phyloP scores from a whole-genome alignment of 2,888 invertebrate genomes.

The Trissoscelio sp. region DNA sequence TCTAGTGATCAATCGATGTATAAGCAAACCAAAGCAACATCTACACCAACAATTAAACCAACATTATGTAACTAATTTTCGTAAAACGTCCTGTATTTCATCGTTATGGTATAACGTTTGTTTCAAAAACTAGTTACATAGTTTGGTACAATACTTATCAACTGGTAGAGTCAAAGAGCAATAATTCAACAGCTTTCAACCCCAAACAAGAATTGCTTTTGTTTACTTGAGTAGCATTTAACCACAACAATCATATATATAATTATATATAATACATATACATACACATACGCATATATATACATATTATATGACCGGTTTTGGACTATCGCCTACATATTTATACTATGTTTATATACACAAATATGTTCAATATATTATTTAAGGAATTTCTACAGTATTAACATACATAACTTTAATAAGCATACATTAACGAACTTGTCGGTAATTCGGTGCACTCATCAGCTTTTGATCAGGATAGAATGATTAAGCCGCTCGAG shows the following conservation, averaged over 20 bases:
- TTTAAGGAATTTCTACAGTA: conserved; percentile 68
- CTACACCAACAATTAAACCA: conserved; percentile 69
- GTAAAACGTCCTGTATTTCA: conserved; percentile 24
- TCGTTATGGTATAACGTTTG: too few species aligned
- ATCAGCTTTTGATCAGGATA: conserved; percentile 67
- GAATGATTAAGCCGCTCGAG: conserved; percentile 11
- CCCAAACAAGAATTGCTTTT: conserved; percentile 66
- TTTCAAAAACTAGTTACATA: conserved; percentile 42
- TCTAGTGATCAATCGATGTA: conserved; percentile 67
- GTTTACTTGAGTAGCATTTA: conserved; percentile 69
- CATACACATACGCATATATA: conserved; percentile 56
- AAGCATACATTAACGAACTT: conserved; percentile 70
- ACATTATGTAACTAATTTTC: conserved; percentile 70
- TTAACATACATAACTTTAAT: conserved; percentile 70
- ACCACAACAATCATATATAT: conserved; percentile 64
- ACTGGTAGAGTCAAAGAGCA: conserved; percentile 48
- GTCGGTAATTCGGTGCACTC: conserved; percentile 62
- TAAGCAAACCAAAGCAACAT: conserved; percentile 75
- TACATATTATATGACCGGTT: conserved; percentile 67
- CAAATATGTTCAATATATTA: conserved; percentile 72
- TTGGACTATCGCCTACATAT: conserved; percentile 67
- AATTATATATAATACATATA: conserved; percentile 57
- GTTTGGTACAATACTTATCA: conserved; percentile 41
- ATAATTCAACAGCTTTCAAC: conserved; percentile 72
- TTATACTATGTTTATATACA: conserved; percentile 71